A percentile compares a stretch with the other conserved stretches of the same genome.
phyloP scores from a whole-genome alignment of 2,888 invertebrate species.

The Microctonus aethiopoides region DNA sequence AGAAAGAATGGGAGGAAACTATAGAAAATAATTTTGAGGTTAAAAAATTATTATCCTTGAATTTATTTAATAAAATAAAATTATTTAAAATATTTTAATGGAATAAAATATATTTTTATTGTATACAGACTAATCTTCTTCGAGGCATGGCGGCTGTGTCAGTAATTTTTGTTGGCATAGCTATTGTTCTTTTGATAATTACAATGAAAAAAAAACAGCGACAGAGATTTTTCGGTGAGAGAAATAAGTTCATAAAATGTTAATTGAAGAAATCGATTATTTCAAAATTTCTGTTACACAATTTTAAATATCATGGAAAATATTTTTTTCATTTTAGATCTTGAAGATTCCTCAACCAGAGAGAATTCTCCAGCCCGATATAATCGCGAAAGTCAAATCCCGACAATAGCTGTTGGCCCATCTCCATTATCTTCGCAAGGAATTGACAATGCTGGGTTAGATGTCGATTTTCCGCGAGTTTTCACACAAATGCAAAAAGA shows the following conservation, averaged over 20 bases:
- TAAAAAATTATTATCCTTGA: conserved; percentile 27
- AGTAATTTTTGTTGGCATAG: conserved; percentile 57
- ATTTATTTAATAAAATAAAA: conserved; percentile 5
- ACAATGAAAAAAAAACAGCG: conserved; percentile 49
- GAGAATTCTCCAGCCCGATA: conserved; percentile 61
- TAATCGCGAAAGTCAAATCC: conserved; percentile 42
- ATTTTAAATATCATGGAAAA: neutral
- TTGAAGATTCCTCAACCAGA: conserved; percentile 57
- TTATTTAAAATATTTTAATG: conserved; percentile 12
- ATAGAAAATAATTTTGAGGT: conserved; percentile 65
- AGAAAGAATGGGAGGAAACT: conserved; percentile 66
- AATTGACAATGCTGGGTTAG: conserved; percentile 72
- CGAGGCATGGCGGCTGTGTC: conserved; percentile 58
- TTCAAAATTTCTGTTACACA: neutral
- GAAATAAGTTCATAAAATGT: too few species aligned
- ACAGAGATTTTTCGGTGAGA: conserved; percentile 59
- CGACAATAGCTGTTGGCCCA: conserved; percentile 37
- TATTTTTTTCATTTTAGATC: conserved; percentile 47
- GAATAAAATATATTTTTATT: neutral
- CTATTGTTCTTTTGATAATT: conserved; percentile 54
- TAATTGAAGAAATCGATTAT: neutral
- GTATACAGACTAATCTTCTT: conserved; percentile 57
- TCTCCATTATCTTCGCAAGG: conserved; percentile 60
- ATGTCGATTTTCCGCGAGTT: conserved; percentile 74
- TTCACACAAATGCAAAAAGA: conserved; percentile 74